Conservation (phyloP, 2,113 vertebrate species). For the Salvelinus fontinalis region DNA sequence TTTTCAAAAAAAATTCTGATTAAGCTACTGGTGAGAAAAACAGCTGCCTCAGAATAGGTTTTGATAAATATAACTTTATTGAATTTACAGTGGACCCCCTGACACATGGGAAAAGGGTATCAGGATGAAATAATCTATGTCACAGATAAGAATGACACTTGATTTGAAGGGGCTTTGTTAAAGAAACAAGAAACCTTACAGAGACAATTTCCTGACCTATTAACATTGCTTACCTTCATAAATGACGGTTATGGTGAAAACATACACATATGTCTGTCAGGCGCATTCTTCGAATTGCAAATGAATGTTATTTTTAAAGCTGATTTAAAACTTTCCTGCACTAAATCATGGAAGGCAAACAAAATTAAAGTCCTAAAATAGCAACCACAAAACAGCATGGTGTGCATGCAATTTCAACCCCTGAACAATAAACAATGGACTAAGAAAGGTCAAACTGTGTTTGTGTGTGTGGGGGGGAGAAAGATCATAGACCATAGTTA, state of each 20-base stretch:
- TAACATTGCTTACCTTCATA: not conserved
- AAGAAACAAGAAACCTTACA: not conserved
- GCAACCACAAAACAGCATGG: not conserved
- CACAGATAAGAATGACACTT: not conserved
- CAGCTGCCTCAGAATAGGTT: not conserved
- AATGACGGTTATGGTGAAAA: not conserved
- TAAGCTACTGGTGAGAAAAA: not conserved
- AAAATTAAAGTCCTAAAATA: not conserved
- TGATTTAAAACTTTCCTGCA: not conserved
- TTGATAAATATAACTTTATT: not conserved
- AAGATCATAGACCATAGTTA: too few relatives aligned
- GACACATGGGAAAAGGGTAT: not conserved
- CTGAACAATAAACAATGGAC: slow-evolving; percentile 9
- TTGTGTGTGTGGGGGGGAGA: not conserved
- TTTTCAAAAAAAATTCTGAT: not conserved
- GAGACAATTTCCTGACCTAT: not conserved
- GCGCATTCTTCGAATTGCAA: not conserved
- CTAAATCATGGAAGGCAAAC: not conserved
- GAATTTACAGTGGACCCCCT: not conserved
- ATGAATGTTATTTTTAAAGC: not conserved
- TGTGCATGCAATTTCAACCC: not conserved
- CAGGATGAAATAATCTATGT: not conserved
- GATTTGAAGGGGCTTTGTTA: not conserved
- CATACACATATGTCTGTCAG: not conserved
- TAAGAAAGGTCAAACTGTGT: not conserved